Evolutionary conservation across 2,113 vertebrate species (phyloP), one percentile per base, ranked within the genome.

Genomic region (Excalfactoria chinensis): DNA sequence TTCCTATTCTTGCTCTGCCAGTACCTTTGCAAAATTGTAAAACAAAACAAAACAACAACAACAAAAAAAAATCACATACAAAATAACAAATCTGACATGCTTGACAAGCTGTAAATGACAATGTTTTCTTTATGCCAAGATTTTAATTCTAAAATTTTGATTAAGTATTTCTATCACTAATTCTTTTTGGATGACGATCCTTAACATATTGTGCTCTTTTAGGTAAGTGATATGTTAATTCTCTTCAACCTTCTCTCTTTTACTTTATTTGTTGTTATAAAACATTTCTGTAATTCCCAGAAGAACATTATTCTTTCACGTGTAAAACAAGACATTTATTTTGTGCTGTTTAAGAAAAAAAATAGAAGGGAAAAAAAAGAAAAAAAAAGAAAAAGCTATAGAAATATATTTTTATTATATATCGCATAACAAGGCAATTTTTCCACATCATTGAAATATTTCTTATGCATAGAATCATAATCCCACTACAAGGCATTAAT

Each of bases 391-490:
- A 21, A 30, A 3, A n/a, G 67, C n/a, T 77, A 53, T 30, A 15
- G 15, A 40, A 59, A 7, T 34, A 34, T 19, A 15, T 49, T 43
- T 69, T 49, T 71, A 23, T 74, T 58, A 20, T 9, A 55, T 34
- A 81, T 44, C 20, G 23, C 58, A n/a, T 86, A 66, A 76, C 12
- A 88, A 96, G 88, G 73, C 22, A 60, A 37, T 4, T 64, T 78
- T 40, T 80, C 77, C 28, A 55, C 83, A 9, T 89, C 95, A 63
- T 64, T 96, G 58, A 44, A 85, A 37, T 60, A 94, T 46, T 93
- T 77, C 84, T 82, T 96, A 44, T 94, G 41, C 26, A 49, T 32
- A 95, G 51, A 84, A 87, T 66, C 58, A 91, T 95, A 96, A 96
- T 58, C 18, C 25, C 30, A 62, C 89, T 92, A 72, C 16, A 35